A percentile compares a stretch with the other conserved stretches of the same genome.
These are phyloP conservation scores for Microcebus tavaratra DNA, from an alignment of 2,113 vertebrate genomes.

Conservation along the genomic window DNA sequence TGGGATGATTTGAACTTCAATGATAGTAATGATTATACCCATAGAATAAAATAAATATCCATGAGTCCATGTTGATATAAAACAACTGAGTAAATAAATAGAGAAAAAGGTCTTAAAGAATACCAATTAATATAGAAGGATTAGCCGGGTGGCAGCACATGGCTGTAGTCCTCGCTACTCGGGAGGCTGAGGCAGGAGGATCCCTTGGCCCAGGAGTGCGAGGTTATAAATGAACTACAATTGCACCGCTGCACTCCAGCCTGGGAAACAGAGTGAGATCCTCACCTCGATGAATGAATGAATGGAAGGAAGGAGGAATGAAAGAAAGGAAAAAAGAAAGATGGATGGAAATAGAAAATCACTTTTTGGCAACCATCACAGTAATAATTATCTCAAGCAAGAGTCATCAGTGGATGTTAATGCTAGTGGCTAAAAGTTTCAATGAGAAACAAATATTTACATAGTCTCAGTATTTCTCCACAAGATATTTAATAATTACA, in stretches of 20 bases:
- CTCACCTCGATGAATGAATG: not conserved
- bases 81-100: not conserved
- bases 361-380: not conserved
- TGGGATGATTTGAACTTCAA: not conserved
- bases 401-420: not conserved
- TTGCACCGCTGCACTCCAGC: not conserved
- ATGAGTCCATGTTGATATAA: not conserved
- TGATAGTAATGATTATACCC: not conserved
- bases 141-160: no score
- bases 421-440: not conserved
- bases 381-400: not conserved
- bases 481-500: not conserved
- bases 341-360: not conserved
- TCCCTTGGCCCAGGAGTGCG: no score
- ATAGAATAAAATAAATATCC: not conserved
- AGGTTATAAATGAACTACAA: no score
- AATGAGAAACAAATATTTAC: slow-evolving; percentile 6
- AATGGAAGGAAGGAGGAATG: no score
- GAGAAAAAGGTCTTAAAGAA: not conserved
- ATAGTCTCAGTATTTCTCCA: not conserved
- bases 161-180: no score
- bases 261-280: not conserved
- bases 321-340: not conserved
- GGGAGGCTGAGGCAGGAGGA: no score
- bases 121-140: not conserved